These are phyloP conservation scores for Pica pica DNA, from an alignment of 2,113 vertebrate genomes.

Conservation along the genomic window DNA sequence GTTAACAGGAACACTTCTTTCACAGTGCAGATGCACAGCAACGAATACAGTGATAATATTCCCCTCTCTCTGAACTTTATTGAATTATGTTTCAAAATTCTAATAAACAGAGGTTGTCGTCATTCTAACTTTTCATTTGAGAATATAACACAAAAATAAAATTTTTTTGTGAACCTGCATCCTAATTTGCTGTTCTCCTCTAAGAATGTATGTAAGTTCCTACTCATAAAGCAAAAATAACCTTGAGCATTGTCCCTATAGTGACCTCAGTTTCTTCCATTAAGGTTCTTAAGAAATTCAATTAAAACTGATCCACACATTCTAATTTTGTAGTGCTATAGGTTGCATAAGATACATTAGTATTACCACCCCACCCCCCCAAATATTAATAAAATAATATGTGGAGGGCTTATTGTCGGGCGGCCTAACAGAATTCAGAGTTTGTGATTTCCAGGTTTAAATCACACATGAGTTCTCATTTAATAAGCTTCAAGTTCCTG, in stretches of 20 bases:
- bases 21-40: not conserved
- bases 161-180: not conserved
- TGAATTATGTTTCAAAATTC: not conserved
- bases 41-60: not conserved
- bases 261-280: not conserved
- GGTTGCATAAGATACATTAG: not conserved
- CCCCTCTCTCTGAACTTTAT: not conserved
- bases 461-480: not conserved
- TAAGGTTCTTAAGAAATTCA: not conserved
- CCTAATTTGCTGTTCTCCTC: not conserved
- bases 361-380: fast-evolving
- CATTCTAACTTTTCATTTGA: not conserved
- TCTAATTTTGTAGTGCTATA: not conserved
- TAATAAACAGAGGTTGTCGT: not conserved
- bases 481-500: not conserved
- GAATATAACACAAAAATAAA: not conserved
- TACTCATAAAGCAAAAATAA: not conserved
- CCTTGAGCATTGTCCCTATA: not conserved
- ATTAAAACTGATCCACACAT: not conserved
- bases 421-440: not conserved
- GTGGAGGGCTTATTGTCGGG: not conserved
- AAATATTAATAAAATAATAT: not conserved
- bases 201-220: not conserved
- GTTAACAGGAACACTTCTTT: not conserved
- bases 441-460: not conserved